Evolutionary conservation across 37 sponge, comb jelly and placozoan genomes (phyloP).

Genomic region (Geodia barretti): DNA sequence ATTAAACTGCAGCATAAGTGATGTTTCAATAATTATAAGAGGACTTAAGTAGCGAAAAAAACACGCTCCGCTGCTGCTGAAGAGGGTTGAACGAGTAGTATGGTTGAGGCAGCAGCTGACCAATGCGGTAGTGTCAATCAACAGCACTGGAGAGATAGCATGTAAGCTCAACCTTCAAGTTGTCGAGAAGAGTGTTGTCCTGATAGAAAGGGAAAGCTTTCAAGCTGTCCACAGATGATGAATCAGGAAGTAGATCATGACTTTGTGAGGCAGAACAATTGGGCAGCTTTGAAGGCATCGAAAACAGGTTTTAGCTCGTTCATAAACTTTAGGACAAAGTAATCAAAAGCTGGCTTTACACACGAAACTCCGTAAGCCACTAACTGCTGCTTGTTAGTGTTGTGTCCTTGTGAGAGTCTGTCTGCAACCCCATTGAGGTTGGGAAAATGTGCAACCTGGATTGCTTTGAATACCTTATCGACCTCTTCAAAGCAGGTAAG

Average conservation of each 20-base stretch:
- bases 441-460: background rate
- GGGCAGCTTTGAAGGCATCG: constrained; percentile 26
- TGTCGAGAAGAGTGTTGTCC: background rate
- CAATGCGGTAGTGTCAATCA: too few relatives aligned
- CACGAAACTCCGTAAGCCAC: constrained; percentile 12
- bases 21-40: too few relatives aligned
- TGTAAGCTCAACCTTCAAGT: constrained; percentile 16
- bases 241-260: constrained; percentile 12
- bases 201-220: background rate
- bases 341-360: constrained; percentile 14
- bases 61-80: too few relatives aligned
- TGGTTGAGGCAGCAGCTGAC: too few relatives aligned
- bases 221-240: background rate
- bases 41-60: too few relatives aligned
- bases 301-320: background rate
- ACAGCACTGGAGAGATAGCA: constrained; percentile 29
- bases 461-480: background rate
- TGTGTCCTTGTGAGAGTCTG: background rate
- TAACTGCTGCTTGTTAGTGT: background rate
- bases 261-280: constrained; percentile 15
- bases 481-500: background rate
- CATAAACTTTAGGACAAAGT: constrained; percentile 20
- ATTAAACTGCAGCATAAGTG: too few relatives aligned
- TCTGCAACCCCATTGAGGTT: constrained; percentile 3
- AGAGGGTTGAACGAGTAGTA: too few relatives aligned